Evolutionary conservation across 1,140 invertebrate genomes (phyloP).

Genomic region (Zaprionus ornatus): DNA sequence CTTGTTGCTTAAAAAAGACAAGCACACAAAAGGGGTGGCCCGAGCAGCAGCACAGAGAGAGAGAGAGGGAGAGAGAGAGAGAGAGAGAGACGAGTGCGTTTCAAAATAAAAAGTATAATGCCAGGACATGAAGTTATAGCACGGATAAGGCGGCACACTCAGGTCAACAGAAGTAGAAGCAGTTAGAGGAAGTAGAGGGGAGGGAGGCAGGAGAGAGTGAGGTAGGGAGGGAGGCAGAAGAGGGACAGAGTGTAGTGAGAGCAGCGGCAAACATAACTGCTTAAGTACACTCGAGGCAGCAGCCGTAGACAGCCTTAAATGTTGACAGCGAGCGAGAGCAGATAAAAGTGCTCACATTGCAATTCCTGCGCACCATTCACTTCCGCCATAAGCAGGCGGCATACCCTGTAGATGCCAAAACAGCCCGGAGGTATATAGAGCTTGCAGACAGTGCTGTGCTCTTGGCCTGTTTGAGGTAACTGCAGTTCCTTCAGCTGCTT

Average conservation of each 20-base stretch:
- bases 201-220: not conserved
- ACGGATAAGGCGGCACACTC: slow-evolving; percentile 26
- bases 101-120: slow-evolving; percentile 55
- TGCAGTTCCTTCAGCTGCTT: not conserved
- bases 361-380: slow-evolving; percentile 55
- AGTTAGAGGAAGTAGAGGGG: not conserved
- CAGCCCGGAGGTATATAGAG: not conserved
- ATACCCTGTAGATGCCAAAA: slow-evolving; percentile 10
- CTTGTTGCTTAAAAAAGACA: not conserved
- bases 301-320: slow-evolving; percentile 59
- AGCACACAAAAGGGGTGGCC: slow-evolving; percentile 15
- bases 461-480: not conserved
- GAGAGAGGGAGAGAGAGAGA: slow-evolving; percentile 14
- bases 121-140: slow-evolving; percentile 51
- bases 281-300: slow-evolving; percentile 55
- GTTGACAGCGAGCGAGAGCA: slow-evolving; percentile 51
- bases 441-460: not conserved
- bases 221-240: slow-evolving; percentile 15
- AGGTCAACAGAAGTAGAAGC: not conserved
- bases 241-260: not conserved
- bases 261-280: slow-evolving; percentile 41
- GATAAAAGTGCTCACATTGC: slow-evolving; percentile 71
- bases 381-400: slow-evolving; percentile 49
- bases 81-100: slow-evolving; percentile 29
- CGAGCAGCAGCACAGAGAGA: slow-evolving; percentile 10